Percentiles rank a stretch among this genome's conserved stretches.
These are phyloP conservation scores for Horisme vitalbata DNA, from an alignment of 2,888 invertebrate species.

Conservation along the genomic window DNA sequence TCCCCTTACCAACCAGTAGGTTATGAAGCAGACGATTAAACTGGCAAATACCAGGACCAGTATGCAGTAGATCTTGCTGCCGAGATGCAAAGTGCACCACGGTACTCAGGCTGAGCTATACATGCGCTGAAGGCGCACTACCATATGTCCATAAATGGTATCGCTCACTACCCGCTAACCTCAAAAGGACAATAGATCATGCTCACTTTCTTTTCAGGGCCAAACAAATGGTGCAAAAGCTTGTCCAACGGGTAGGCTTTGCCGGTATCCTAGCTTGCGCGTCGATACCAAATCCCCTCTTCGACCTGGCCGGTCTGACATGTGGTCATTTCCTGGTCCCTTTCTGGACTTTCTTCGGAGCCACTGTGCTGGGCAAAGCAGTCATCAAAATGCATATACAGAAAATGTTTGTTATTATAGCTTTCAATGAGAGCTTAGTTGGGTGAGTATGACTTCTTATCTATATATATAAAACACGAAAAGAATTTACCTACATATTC, in stretches of 20 bases:
- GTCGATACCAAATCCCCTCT: constrained; percentile 99
- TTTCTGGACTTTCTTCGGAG: constrained; percentile 99
- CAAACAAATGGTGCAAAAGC: constrained; percentile 92
- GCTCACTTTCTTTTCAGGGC: constrained; percentile 72
- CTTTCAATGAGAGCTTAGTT: constrained; percentile 97
- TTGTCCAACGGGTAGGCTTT: constrained; percentile 97
- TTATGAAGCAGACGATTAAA: too few relatives aligned
- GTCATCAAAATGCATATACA: constrained; percentile 99
- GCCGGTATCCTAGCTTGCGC: constrained; percentile 98
- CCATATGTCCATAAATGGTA: too few relatives aligned
- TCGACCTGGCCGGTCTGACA: constrained; percentile 98
- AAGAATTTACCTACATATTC: too few relatives aligned
- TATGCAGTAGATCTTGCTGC: too few relatives aligned
- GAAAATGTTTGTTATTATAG: constrained; percentile 97
- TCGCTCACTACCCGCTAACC: too few relatives aligned
- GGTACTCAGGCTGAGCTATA: too few relatives aligned
- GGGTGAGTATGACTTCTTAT: constrained; percentile 78
- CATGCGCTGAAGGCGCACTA: too few relatives aligned
- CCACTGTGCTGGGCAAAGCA: constrained; percentile 98
- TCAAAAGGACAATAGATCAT: not conserved
- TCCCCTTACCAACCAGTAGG: too few relatives aligned
- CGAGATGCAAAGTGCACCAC: too few relatives aligned
- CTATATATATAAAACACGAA: too few relatives aligned
- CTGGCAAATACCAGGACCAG: too few relatives aligned
- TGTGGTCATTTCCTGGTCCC: constrained; percentile 99